Conservation (phyloP, 2,888 invertebrate genomes). For the Abscondita cerata region DNA sequence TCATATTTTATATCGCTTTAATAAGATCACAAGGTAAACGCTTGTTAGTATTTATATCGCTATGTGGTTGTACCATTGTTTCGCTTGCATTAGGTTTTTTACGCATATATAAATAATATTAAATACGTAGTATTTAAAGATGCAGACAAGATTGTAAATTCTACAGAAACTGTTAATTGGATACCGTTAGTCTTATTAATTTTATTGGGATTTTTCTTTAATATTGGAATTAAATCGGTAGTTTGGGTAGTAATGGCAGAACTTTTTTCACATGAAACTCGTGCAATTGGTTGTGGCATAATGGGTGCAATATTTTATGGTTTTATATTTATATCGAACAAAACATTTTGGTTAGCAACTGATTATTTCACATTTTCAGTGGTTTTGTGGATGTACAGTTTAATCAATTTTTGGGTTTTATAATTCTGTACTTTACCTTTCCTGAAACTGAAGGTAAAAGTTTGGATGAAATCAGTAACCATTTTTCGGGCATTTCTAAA, state of each 20-base stretch:
- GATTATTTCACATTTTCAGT: slow-evolving; percentile 70
- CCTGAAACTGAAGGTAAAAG: slow-evolving; percentile 86
- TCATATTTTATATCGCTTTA: slow-evolving; percentile 68
- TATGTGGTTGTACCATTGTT: slow-evolving; percentile 60
- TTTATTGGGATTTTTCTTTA: slow-evolving; percentile 71
- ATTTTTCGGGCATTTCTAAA: slow-evolving; percentile 68
- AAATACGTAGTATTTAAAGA: neutral
- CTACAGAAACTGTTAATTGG: slow-evolving; percentile 59
- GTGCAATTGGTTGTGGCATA: slow-evolving; percentile 76
- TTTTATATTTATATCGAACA: slow-evolving; percentile 78
- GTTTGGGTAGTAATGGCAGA: slow-evolving; percentile 86
- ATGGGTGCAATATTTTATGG: slow-evolving; percentile 78
- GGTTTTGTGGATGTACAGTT: slow-evolving; percentile 74
- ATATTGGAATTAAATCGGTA: slow-evolving; percentile 72
- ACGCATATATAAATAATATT: neutral
- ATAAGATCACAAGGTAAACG: slow-evolving; percentile 79
- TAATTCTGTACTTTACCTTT: slow-evolving; percentile 70
- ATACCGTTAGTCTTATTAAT: slow-evolving; percentile 72
- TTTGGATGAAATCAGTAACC: slow-evolving; percentile 73
- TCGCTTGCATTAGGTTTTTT: neutral
- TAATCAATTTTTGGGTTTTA: slow-evolving; percentile 69
- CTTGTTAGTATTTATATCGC: slow-evolving; percentile 70
- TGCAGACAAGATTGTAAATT: neutral
- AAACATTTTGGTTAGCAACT: slow-evolving; percentile 73
- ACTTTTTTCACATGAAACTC: slow-evolving; percentile 72